phyloP scores from a whole-genome alignment of 2,888 invertebrate species.

The Athetis lepigone region DNA sequence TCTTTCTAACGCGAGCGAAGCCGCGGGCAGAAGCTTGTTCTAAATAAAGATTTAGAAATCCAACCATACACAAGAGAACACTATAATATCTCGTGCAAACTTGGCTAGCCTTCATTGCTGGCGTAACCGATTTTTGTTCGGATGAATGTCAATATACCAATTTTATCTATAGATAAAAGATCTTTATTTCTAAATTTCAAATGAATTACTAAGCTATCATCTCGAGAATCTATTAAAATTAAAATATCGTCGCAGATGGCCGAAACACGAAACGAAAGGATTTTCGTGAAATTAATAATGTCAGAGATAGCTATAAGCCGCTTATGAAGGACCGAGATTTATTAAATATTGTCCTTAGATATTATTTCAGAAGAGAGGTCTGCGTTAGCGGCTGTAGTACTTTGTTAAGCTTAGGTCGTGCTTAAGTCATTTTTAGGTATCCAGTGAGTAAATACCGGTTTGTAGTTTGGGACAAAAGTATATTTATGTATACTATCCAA shows the following conservation, averaged over 20 bases:
- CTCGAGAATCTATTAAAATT: slow-evolving; percentile 42
- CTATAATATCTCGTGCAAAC: no score
- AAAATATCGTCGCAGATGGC: slow-evolving; percentile 37
- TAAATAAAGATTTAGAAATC: no score
- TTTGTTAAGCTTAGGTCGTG: neutral
- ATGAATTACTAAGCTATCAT: slow-evolving; percentile 19
- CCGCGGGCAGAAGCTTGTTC: no score
- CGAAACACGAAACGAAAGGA: slow-evolving; percentile 36
- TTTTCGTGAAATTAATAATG: slow-evolving; percentile 54
- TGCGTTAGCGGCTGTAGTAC: neutral
- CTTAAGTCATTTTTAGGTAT: neutral
- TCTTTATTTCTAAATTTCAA: slow-evolving; percentile 30
- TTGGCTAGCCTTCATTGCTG: no score
- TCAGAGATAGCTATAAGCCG: slow-evolving; percentile 45
- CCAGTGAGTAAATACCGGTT: neutral
- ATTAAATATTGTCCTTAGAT: slow-evolving; percentile 36
- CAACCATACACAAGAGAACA: no score
- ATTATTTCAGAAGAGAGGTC: slow-evolving; percentile 24
- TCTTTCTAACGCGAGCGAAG: no score
- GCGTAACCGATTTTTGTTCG: no score
- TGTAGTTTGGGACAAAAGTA: no score
- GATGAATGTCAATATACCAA: no score
- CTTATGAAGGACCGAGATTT: slow-evolving; percentile 36
- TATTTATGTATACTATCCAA: no score
- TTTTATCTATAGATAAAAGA: slow-evolving; percentile 12